Evolutionary conservation across 2,113 vertebrate species (phyloP).

Genomic region (Podarcis muralis): DNA sequence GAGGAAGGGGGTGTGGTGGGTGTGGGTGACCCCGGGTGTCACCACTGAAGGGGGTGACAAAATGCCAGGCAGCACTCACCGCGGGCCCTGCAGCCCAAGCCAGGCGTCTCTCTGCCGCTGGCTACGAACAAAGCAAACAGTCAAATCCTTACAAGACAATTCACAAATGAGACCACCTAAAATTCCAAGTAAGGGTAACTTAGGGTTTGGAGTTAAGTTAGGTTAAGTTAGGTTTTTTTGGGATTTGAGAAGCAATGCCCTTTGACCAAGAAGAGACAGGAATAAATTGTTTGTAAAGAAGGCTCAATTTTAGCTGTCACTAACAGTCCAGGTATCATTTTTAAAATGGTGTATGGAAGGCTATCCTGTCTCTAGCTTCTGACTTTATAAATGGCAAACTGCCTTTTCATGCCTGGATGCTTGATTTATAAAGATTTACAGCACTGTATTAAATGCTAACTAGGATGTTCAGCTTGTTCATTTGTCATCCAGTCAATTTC

Average conservation of each 20-base stretch:
- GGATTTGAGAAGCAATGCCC: not conserved
- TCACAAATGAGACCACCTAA: not conserved
- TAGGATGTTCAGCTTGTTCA: not conserved
- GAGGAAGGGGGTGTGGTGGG: too few species aligned
- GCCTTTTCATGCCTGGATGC: not conserved
- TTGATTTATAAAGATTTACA: slow-evolving; percentile 40
- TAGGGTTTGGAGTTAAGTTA: too few species aligned
- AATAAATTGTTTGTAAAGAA: not conserved
- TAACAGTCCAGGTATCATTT: fast-evolving
- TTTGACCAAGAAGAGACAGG: not conserved
- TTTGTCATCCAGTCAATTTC: not conserved
- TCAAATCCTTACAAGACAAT: not conserved
- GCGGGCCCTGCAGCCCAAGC: too few species aligned
- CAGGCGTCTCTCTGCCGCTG: too few species aligned
- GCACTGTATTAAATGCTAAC: slow-evolving; percentile 32
- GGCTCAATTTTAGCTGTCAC: not conserved
- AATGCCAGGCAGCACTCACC: too few species aligned
- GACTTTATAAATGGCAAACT: not conserved
- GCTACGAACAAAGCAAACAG: not conserved
- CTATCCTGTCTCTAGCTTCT: slow-evolving; percentile 21
- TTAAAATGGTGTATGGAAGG: not conserved
- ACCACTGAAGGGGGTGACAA: too few species aligned
- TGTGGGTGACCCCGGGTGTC: too few species aligned
- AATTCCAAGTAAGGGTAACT: not conserved
- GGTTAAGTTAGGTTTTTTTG: not conserved